Evolutionary conservation across 2,113 vertebrate genomes (phyloP), one percentile per base, ranked within the genome.

Genomic region (Bubo bubo): DNA sequence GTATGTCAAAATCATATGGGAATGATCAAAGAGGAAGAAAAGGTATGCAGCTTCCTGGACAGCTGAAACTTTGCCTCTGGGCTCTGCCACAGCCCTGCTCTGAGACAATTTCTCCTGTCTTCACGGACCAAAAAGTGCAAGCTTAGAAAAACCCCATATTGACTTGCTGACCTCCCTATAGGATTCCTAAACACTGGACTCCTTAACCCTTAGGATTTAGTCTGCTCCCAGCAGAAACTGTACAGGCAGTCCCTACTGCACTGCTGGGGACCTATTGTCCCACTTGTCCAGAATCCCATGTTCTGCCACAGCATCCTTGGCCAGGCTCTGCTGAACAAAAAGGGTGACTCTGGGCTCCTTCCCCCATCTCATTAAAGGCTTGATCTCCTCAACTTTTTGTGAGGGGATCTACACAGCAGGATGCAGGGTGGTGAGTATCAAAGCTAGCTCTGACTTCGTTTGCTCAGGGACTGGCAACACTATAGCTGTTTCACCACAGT

Each of bases 291-390:
- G n/a, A 19, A 8, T 11, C 28, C 67, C 35, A 14, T 9, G 15
- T 45, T 24, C 39, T 62, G 50, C 59, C 50, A 53, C 1, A 0
- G 60, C 28, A 18, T 0, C 16, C 70, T 84, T 2, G 2, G 8
- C 6, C 18, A 53, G 66, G 52, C 20, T 87, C 50, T 2, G 0
- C 22, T n/a, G 19, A 70, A 27, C 32, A 14, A 19, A 35, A 73
- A 14, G 2, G 3, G 37, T 2, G 6, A n/a, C 22, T n/a, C 24
- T 23, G 85, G 27, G 35, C 86, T 76, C 45, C 39, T 43, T 30
- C 18, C 50, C n/a, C 45, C 74, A 10, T 22, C 68, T 67, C 5
- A 0, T 41, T 62, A 70, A 77, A 70, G 41, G 35, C 35, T 41
- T 17, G 12, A 41, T 28, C 53, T 14, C 45, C 59, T 60, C 55